A percentile compares a stretch with the other conserved stretches of the same genome.
phyloP scores from a whole-genome alignment of 2,888 invertebrate species.

The Leptarthrus brevirostris region DNA sequence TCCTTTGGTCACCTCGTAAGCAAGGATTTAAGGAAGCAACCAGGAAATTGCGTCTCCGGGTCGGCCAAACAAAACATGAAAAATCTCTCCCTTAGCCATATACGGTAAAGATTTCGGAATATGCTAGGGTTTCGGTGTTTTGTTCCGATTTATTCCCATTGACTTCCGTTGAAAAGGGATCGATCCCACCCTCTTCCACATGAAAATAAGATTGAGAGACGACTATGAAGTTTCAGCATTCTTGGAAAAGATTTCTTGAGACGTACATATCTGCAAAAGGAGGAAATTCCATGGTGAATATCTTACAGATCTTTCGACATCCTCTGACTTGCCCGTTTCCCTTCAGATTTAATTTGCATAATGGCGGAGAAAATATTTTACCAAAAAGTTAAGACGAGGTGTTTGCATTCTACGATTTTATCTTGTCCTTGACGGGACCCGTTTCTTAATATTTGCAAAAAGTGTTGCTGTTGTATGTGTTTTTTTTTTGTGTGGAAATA shows the following conservation, averaged over 20 bases:
- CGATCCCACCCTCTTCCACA: slow-evolving; percentile 10
- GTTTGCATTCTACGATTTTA: slow-evolving; percentile 51
- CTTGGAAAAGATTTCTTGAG: slow-evolving; percentile 40
- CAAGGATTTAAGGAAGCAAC: slow-evolving; percentile 13
- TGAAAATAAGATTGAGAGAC: slow-evolving; percentile 41
- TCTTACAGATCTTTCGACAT: slow-evolving; percentile 39
- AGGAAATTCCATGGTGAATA: slow-evolving; percentile 34
- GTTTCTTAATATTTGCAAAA: slow-evolving; percentile 37
- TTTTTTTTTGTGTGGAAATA: slow-evolving; percentile 13
- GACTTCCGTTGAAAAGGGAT: slow-evolving; percentile 35
- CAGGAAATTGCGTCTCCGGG: slow-evolving; percentile 43
- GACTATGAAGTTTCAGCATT: slow-evolving; percentile 36
- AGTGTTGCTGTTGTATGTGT: slow-evolving; percentile 10
- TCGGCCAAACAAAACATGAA: slow-evolving; percentile 39
- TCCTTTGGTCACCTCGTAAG: slow-evolving; percentile 25
- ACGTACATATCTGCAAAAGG: slow-evolving; percentile 6
- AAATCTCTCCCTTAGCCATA: background rate
- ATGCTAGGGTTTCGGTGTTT: slow-evolving; percentile 16
- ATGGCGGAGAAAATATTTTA: slow-evolving; percentile 54
- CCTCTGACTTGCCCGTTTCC: slow-evolving; percentile 20
- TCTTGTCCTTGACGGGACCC: slow-evolving; percentile 41
- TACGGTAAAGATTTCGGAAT: background rate
- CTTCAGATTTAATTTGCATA: slow-evolving; percentile 52
- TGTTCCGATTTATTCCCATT: slow-evolving; percentile 44
- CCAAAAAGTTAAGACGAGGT: slow-evolving; percentile 53